Conservation (phyloP, 2,113 vertebrate genomes). For the Onychostruthus taczanowskii region DNA sequence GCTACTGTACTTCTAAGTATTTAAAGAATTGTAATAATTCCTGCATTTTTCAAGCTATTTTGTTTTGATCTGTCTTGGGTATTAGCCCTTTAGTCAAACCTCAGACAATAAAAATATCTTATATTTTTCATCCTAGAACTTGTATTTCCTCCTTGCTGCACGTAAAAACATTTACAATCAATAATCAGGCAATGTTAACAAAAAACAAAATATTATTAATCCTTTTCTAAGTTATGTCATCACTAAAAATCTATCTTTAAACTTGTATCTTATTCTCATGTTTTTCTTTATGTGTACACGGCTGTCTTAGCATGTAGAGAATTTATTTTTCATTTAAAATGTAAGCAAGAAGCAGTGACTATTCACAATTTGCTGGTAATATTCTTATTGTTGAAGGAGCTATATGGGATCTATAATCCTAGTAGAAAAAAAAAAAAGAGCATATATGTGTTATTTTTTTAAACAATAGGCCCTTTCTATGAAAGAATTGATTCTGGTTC, state of each 20-base stretch:
- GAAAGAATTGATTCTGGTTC: not conserved
- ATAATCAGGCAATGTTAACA: not conserved
- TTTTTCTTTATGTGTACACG: not conserved
- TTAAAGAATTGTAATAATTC: not conserved
- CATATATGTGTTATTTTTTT: not conserved
- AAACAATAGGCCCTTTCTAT: not conserved
- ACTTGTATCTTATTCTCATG: not conserved
- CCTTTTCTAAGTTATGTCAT: not conserved
- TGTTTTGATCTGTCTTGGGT: not conserved
- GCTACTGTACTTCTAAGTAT: not conserved
- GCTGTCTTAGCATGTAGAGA: not conserved
- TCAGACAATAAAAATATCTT: not conserved
- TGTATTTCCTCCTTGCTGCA: not conserved
- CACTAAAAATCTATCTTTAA: not conserved
- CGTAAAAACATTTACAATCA: not conserved
- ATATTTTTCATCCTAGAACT: not conserved
- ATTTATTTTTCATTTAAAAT: not conserved
- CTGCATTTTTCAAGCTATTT: not conserved
- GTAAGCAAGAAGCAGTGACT: not conserved
- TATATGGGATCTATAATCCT: not conserved
- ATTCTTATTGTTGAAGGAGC: not conserved
- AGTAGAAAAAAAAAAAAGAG: not conserved
- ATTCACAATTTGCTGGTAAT: not conserved
- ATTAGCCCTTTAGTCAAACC: not conserved
- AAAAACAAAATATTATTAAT: not conserved